phyloP scores from a whole-genome alignment of 2,797 vertebrate genomes.

The Lophotriccus pileatus region DNA sequence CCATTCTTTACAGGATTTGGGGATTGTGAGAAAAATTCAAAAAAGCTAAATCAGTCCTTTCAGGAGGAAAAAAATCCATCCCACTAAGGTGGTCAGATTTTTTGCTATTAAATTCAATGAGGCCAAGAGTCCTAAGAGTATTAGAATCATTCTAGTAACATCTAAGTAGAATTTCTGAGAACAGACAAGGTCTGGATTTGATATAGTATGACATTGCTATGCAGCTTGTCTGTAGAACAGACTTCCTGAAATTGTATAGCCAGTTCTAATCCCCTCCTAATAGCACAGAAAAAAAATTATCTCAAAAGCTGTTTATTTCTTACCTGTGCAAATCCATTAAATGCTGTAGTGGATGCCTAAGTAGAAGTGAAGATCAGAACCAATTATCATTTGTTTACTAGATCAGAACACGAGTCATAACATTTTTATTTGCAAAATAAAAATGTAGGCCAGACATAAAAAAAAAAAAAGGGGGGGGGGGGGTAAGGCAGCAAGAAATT shows the following conservation, averaged over 20 bases:
- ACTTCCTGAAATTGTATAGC: neutral
- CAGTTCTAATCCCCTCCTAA: neutral
- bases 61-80: neutral
- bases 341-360: slow-evolving; percentile 81
- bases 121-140: neutral
- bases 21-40: neutral
- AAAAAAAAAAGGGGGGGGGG: neutral
- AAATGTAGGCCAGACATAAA: slow-evolving; percentile 26
- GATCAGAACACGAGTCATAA: neutral
- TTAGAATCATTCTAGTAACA: neutral
- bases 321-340: slow-evolving; percentile 90
- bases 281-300: neutral
- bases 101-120: neutral
- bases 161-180: neutral
- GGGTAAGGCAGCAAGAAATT: slow-evolving; percentile 30
- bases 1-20: neutral
- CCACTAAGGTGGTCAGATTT: neutral
- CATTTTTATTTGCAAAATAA: slow-evolving; percentile 46
- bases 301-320: slow-evolving; percentile 31
- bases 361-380: slow-evolving; percentile 76
- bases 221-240: neutral
- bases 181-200: neutral
- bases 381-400: slow-evolving; percentile 57
- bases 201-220: neutral
- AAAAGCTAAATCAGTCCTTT: neutral